Evolutionary conservation across 2,797 vertebrate species (phyloP), one percentile per base, ranked within the genome.

Genomic region (Dendrocincla tyrannina): DNA sequence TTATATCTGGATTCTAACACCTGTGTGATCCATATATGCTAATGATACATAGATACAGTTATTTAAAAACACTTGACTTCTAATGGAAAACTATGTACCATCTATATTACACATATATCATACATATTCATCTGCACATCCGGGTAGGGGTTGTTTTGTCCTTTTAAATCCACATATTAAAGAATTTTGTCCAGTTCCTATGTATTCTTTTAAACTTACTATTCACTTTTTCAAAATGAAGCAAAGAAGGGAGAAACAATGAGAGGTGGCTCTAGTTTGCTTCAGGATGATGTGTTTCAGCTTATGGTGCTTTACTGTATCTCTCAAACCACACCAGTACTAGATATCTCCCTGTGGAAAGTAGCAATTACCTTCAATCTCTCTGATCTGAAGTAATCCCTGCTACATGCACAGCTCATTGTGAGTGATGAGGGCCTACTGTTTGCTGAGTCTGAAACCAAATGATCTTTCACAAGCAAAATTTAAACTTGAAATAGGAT

Each of bases 401-500:
- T 98, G 98, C 98, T 99, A 98, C 98, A 98, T 97, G 98, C 87
- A 72, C 98, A 98, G 98, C 98, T 99, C 99, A 99, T 98, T 98
- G 98, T 99, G 98, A 99, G 98, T 98, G 98, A 99, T 99, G 98
- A 99, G 98, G 94, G 98, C 98, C 98, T 97, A 98, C 98, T 99
- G 99, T 99, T 99, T 99, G 99, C 99, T 97, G 98, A 99, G 98
- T 98, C 98, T 98, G 98, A 99, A 98, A 98, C 98, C 98, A 99
- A 99, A 99, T 99, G 99, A 99, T 99, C 98, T 99, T 98, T 99
- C 98, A 98, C 98, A 98, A 98, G 98, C 98, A 99, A 99, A 99
- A 99, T 99, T 99, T 99, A 99, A 99, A 99, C 98, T 99, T 98
- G 98, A 99, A 99, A 99, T 99, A 98, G 98, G 99, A 99, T 99